Base-by-base conservation (phyloP, 2,113 vertebrate species). In the Protobothrops flavoviridis region DNA sequence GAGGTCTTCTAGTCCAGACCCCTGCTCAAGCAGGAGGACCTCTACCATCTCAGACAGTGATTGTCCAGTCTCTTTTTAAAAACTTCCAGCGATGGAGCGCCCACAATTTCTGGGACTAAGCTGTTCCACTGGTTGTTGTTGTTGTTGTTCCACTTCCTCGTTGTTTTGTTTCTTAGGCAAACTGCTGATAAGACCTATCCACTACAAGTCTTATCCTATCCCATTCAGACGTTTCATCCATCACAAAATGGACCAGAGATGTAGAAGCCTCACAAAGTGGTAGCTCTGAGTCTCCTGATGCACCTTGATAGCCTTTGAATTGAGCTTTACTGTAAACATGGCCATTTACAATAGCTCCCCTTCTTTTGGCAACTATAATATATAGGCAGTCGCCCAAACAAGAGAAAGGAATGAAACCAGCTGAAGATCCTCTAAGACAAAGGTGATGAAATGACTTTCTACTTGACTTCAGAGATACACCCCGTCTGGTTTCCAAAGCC, bases 401-500 rank as follows among this genome's bases (percentile, higher is more conserved):
- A 88, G 12, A 69, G 56, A 15, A 92, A 87, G 89, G 53, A 87
- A n/a, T 92, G 86, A 88, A 92, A 92, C 64, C 53, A 86, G 86
- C 55, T 89, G 91, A 85, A 94, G 13, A 20, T 20, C n/a, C 95
- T 93, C 93, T 92, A 88, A 91, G 94, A 87, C 91, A 88, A 94
- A 96, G 86, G 89, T 94, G 90, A 21, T 90, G 91, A 45, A 93
- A 95, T 94, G 90, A 50, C 74, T 89, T 97, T 92, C 55, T 91
- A 88, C 39, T 59, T 56, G 95, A 89, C 93, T 96, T 94, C 95
- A 92, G 93, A 94, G 88, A 95, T 59, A 13, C 61, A 91, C 8
- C 8, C 90, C 59, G 39, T 92, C 17, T 91, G 90, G 56, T 53
- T 93, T 94, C 91, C 95, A 96, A 85, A 95, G 87, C 86, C 55